These are phyloP conservation scores for Drosophila nigricruria DNA, from an alignment of 2,888 invertebrate genomes.

Conservation along the genomic window DNA sequence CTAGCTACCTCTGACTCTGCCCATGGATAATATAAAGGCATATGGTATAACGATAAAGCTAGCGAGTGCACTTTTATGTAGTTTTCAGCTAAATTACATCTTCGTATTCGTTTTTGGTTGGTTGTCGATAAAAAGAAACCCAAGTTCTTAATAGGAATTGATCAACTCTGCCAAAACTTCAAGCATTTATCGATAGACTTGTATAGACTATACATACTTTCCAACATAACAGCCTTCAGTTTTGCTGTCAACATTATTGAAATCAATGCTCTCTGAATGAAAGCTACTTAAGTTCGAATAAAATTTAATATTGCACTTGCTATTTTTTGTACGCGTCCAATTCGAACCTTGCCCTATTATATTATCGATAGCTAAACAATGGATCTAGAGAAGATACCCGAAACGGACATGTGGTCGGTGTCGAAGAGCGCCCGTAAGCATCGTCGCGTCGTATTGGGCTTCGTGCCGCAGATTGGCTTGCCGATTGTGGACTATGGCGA, in stretches of 20 bases:
- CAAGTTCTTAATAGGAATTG: neutral
- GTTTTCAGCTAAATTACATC: neutral
- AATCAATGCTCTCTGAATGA: neutral
- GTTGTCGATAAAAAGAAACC: neutral
- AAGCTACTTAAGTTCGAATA: too few species aligned
- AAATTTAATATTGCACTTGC: neutral
- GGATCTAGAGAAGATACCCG: conserved; percentile 32
- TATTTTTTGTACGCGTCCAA: neutral
- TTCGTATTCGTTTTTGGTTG: neutral
- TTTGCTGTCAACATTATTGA: neutral
- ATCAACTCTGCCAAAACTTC: too few species aligned
- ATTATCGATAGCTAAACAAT: conserved; percentile 2
- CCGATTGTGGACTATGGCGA: conserved; percentile 76
- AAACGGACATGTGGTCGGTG: conserved; percentile 39
- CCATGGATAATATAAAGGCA: neutral
- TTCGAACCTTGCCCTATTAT: neutral
- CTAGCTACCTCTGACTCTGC: too few species aligned
- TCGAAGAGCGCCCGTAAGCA: conserved; percentile 42
- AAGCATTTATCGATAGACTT: neutral
- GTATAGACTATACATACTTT: neutral
- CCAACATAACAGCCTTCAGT: neutral
- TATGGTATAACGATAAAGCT: neutral
- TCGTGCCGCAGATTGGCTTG: conserved; percentile 77
- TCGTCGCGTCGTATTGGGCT: conserved; percentile 68
- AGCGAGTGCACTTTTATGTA: neutral